These are phyloP conservation scores for Gambelia wislizenii DNA, from an alignment of 2,797 vertebrate species.

Conservation along the genomic window DNA sequence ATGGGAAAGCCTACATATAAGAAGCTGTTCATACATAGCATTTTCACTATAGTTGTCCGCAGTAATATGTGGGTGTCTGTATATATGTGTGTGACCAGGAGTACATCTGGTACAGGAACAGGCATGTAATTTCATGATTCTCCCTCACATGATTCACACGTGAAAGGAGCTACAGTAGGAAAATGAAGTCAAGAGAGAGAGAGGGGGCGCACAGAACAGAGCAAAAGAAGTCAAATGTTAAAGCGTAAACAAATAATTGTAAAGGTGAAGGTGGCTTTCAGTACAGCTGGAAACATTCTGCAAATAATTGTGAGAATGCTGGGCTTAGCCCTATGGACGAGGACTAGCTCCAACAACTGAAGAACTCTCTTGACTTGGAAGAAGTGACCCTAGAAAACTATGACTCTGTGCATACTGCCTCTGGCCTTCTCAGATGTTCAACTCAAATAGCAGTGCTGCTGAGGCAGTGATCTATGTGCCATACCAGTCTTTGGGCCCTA, in stretches of 20 bases:
- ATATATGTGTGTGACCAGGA: too few species aligned
- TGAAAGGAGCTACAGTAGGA: not conserved
- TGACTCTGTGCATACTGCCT: too few species aligned
- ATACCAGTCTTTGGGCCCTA: too few species aligned
- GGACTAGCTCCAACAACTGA: too few species aligned
- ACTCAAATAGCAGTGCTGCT: too few species aligned
- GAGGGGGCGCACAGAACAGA: not conserved
- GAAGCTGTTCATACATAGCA: not conserved
- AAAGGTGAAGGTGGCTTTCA: not conserved
- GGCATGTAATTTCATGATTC: not conserved
- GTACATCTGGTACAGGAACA: not conserved
- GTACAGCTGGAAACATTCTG: not conserved
- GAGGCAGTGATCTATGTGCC: not conserved
- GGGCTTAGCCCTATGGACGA: not conserved
- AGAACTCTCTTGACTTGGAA: not conserved
- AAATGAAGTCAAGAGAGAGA: not conserved
- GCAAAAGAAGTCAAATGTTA: not conserved
- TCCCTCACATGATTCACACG: not conserved
- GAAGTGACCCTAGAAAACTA: too few species aligned
- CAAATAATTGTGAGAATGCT: not conserved
- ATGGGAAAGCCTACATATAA: not conserved
- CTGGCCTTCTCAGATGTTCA: not conserved
- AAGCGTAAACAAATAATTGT: not conserved
- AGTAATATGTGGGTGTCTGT: not conserved
- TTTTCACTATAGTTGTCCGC: not conserved